These are phyloP conservation scores for Drosophila miranda DNA, from an alignment of 1,140 invertebrate genomes.

Conservation along the genomic window DNA sequence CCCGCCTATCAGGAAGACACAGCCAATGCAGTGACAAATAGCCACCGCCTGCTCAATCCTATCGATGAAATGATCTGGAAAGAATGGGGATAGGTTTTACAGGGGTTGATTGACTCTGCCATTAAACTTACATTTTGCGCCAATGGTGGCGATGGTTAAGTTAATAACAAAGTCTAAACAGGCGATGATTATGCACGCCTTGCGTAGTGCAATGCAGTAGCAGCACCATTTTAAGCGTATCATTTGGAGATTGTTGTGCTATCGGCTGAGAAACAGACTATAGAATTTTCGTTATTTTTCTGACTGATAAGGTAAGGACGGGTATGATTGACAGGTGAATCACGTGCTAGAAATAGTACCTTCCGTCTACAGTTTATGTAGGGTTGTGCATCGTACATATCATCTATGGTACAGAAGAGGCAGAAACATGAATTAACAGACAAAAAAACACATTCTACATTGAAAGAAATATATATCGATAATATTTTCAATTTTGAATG, in stretches of 20 bases:
- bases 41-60: conserved; percentile 48
- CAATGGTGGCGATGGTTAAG: conserved; percentile 9
- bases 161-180: conserved; percentile 28
- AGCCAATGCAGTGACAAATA: conserved; percentile 62
- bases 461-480: too few species aligned
- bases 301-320: conserved; percentile 27
- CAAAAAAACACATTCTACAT: conserved; percentile 2
- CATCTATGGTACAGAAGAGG: too few species aligned
- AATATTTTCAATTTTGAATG: background rate
- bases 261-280: background rate
- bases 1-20: conserved; percentile 42
- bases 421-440: background rate
- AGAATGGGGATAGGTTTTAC: too few species aligned
- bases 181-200: conserved; percentile 41
- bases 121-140: conserved; percentile 8
- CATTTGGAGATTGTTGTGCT: conserved; percentile 9
- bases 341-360: background rate
- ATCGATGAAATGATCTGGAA: background rate
- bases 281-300: background rate
- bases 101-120: too few species aligned
- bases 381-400: too few species aligned
- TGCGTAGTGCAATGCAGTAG: conserved; percentile 40
- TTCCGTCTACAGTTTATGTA: background rate
- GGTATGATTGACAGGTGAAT: too few species aligned
- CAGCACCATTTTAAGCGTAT: conserved; percentile 28